Conservation (phyloP, 2,797 vertebrate genomes). For the Cryptoblepharus egeriae region DNA sequence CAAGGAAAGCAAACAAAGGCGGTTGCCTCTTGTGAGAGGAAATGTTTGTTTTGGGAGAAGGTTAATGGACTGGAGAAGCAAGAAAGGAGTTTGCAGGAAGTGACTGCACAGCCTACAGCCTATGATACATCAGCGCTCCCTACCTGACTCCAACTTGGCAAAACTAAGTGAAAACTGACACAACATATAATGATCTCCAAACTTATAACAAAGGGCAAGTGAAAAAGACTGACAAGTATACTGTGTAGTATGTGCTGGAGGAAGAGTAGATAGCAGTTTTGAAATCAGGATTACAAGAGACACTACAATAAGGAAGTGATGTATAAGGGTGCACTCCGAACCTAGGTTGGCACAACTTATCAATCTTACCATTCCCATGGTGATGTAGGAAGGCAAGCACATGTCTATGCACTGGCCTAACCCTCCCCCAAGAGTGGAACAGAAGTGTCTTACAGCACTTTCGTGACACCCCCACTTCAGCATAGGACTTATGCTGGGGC, state of each 20-base stretch:
- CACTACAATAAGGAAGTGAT: background rate
- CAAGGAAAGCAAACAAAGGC: conserved; percentile 56
- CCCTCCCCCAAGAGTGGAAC: too few species aligned
- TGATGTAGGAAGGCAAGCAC: too few species aligned
- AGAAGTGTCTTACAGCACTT: too few species aligned
- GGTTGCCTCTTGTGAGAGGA: conserved; percentile 28
- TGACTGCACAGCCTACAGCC: background rate
- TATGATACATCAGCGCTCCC: background rate
- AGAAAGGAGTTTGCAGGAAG: conserved; percentile 12
- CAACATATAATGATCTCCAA: background rate
- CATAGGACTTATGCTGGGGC: too few species aligned
- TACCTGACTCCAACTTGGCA: background rate
- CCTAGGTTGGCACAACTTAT: too few species aligned
- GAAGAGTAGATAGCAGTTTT: background rate
- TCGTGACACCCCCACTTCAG: too few species aligned
- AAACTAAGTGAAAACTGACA: background rate
- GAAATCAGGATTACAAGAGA: background rate
- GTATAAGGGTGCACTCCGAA: too few species aligned
- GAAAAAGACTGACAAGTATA: background rate
- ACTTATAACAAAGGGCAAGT: background rate
- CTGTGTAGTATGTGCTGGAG: background rate
- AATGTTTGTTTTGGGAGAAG: conserved; percentile 41
- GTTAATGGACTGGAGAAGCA: conserved; percentile 14
- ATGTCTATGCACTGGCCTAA: too few species aligned
- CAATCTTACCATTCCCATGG: too few species aligned